Conservation (phyloP, 2,888 invertebrate species). For the Ophioninae sp. region DNA sequence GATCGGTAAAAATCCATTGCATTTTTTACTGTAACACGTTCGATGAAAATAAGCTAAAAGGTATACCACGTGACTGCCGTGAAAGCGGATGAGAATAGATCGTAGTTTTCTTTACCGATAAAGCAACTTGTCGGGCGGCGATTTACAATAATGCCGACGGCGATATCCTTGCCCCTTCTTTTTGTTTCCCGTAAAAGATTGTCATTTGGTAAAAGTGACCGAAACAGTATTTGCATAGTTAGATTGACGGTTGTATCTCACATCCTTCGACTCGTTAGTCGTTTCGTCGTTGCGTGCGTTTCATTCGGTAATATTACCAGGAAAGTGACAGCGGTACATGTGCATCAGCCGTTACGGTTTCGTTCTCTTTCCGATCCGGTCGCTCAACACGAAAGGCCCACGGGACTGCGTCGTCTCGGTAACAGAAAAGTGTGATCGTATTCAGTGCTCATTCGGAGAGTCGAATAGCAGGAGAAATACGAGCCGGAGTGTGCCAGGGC, state of each 20-base stretch:
- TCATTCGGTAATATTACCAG: not conserved
- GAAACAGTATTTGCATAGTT: too few species aligned
- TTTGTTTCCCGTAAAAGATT: not conserved
- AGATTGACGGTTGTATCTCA: not conserved
- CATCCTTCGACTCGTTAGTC: not conserved
- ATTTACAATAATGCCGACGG: not conserved
- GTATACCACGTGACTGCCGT: not conserved
- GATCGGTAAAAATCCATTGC: not conserved
- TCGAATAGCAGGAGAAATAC: not conserved
- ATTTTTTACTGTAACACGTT: not conserved
- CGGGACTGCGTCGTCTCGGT: slow-evolving; percentile 1
- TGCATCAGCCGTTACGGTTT: not conserved
- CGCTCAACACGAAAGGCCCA: not conserved
- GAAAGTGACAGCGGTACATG: slow-evolving; percentile 11
- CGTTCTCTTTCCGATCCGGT: not conserved
- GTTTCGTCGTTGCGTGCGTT: not conserved
- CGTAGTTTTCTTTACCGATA: not conserved
- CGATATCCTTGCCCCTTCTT: not conserved
- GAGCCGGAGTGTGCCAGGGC: slow-evolving; percentile 5
- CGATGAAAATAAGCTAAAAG: not conserved
- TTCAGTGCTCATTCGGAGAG: slow-evolving; percentile 7
- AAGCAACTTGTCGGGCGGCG: not conserved
- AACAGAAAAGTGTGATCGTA: not conserved
- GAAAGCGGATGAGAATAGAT: not conserved
- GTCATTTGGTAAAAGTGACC: too few species aligned